Evolutionary conservation across 1,140 invertebrate species (phyloP).

Genomic region (Oppia nitens): DNA sequence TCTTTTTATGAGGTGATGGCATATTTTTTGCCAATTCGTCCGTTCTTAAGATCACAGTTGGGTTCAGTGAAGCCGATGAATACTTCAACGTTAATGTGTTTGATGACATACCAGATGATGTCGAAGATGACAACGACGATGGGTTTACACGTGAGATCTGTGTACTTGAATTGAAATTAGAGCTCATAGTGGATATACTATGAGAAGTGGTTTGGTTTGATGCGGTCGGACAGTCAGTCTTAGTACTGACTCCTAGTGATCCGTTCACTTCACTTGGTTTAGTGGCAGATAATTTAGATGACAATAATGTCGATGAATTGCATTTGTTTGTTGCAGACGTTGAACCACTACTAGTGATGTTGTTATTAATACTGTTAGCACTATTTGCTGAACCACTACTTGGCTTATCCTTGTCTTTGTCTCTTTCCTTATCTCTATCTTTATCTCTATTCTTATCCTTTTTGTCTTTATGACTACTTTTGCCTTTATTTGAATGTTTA

Average conservation of each 20-base stretch:
- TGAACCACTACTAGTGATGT: neutral
- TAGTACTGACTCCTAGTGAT: neutral
- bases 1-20: neutral
- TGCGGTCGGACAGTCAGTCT: neutral
- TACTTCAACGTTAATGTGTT: neutral
- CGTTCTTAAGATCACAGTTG: slow-evolving; percentile 11
- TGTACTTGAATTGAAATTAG: neutral
- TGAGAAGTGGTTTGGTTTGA: neutral
- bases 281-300: neutral
- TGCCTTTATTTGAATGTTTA: slow-evolving; percentile 22
- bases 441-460: slow-evolving; percentile 20
- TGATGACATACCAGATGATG: neutral
- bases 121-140: neutral
- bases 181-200: neutral
- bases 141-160: neutral
- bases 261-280: neutral
- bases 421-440: slow-evolving; percentile 1
- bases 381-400: neutral
- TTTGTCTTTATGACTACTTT: slow-evolving; percentile 22
- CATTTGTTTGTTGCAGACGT: neutral
- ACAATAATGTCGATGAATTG: neutral
- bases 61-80: slow-evolving; percentile 1
- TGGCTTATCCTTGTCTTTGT: slow-evolving; percentile 15
- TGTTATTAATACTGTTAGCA: neutral
- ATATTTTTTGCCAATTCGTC: neutral